Evolutionary conservation across 2,888 invertebrate genomes (phyloP).

Genomic region (Amblyjoppa proteus): DNA sequence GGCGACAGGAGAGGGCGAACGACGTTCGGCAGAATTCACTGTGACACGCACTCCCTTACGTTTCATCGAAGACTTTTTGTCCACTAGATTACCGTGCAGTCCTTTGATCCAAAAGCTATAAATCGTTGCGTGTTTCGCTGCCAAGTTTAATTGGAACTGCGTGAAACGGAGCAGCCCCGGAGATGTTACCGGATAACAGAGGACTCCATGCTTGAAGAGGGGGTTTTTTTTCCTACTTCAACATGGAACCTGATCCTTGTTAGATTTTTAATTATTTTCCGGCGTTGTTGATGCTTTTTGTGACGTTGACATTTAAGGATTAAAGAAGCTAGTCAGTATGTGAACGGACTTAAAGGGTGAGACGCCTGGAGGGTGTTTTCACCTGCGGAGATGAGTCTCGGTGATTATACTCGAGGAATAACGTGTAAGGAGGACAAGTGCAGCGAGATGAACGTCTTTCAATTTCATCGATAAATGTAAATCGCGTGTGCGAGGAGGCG

Average conservation of each 20-base stretch:
- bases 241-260: too few species aligned
- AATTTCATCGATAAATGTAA: background rate
- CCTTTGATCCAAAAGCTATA: background rate
- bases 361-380: slow-evolving; percentile 74
- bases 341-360: background rate
- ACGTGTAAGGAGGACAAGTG: background rate
- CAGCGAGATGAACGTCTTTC: background rate
- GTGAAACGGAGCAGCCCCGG: too few species aligned
- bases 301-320: background rate
- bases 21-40: background rate
- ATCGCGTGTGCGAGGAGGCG: background rate
- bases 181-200: too few species aligned
- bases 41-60: background rate
- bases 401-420: slow-evolving; percentile 73
- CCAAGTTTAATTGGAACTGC: too few species aligned
- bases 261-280: too few species aligned
- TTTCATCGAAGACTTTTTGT: background rate
- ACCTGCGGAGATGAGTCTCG: slow-evolving; percentile 78
- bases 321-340: background rate
- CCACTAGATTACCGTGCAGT: background rate
- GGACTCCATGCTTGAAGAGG: too few species aligned
- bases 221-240: too few species aligned
- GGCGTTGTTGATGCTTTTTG: too few species aligned
- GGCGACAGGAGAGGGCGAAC: too few species aligned
- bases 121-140: too few species aligned